phyloP scores from a whole-genome alignment of 2,888 invertebrate species.

The Catotricha subobsoleta region DNA sequence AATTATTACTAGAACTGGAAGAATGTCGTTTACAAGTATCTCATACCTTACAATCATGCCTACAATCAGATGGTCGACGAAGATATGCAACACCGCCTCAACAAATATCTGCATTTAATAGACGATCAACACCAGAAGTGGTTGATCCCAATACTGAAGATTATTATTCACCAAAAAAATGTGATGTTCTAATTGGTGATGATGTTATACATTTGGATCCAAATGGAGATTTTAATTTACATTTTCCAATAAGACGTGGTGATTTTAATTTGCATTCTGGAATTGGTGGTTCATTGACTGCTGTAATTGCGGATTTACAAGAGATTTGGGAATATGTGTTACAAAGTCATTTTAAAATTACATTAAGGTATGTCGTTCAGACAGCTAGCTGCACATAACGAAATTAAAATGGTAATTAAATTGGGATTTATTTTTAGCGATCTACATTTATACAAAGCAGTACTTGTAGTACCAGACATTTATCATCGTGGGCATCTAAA shows the following conservation, averaged over 20 bases:
- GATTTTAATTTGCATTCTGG: constrained; percentile 71
- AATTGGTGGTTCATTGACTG: constrained; percentile 69
- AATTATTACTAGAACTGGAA: constrained; percentile 59
- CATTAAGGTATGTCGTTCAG: constrained; percentile 24
- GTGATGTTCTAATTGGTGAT: constrained; percentile 69
- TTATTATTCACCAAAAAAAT: constrained; percentile 45
- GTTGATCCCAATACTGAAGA: constrained; percentile 37
- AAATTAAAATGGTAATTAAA: not conserved
- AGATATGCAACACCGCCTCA: constrained; percentile 71
- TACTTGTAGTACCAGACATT: constrained; percentile 76
- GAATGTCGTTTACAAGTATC: constrained; percentile 69
- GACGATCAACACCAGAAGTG: constrained; percentile 53
- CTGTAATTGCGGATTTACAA: constrained; percentile 69
- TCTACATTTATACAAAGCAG: constrained; percentile 64
- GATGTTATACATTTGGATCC: constrained; percentile 53
- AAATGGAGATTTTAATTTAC: constrained; percentile 59
- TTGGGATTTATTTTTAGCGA: constrained; percentile 27
- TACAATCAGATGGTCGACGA: constrained; percentile 64
- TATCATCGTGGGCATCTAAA: constrained; percentile 72
- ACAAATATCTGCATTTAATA: constrained; percentile 75
- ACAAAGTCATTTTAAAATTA: constrained; percentile 57
- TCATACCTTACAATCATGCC: constrained; percentile 67
- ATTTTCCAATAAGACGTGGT: constrained; percentile 78
- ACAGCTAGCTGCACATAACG: not conserved
- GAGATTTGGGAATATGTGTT: constrained; percentile 76